Evolutionary conservation across 1,140 invertebrate species (phyloP).

Genomic region (Probaryconus sp.): DNA sequence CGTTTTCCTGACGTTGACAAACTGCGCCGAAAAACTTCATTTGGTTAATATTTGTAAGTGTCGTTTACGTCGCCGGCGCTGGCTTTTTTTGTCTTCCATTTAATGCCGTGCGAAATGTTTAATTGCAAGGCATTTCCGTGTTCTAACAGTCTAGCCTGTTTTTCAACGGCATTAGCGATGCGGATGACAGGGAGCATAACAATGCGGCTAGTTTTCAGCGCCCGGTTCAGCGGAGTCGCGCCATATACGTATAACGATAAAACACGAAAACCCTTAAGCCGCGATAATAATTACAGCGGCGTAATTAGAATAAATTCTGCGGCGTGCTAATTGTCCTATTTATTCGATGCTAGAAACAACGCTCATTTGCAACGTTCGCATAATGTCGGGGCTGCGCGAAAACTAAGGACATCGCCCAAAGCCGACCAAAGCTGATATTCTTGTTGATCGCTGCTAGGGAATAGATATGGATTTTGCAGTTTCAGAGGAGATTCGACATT

Average conservation of each 20-base stretch:
- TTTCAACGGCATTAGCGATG: constrained; percentile 57
- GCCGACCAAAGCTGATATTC: constrained; percentile 1
- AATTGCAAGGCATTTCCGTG: constrained; percentile 27
- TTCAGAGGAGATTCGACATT: no score
- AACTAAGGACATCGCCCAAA: constrained; percentile 11
- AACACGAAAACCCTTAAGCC: constrained; percentile 63
- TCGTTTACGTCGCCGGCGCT: background rate
- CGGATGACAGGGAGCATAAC: constrained; percentile 68
- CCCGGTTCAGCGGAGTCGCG: constrained; percentile 63
- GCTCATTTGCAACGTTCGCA: constrained; percentile 41
- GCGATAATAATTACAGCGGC: constrained; percentile 68
- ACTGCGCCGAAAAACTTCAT: background rate
- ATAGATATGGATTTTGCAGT: background rate
- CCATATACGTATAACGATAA: constrained; percentile 56
- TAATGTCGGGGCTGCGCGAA: constrained; percentile 20
- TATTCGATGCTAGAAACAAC: constrained; percentile 59
- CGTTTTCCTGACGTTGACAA: constrained; percentile 6
- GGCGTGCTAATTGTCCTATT: constrained; percentile 68
- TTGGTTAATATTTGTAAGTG: background rate
- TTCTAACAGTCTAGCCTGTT: constrained; percentile 45
- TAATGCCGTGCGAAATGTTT: constrained; percentile 41
- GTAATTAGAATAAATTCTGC: constrained; percentile 71
- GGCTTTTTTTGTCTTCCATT: constrained; percentile 19
- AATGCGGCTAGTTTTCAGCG: constrained; percentile 67
- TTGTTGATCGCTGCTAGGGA: background rate